These are phyloP conservation scores for Heloderma charlesbogerti DNA, from an alignment of 2,113 vertebrate genomes.

Conservation along the genomic window DNA sequence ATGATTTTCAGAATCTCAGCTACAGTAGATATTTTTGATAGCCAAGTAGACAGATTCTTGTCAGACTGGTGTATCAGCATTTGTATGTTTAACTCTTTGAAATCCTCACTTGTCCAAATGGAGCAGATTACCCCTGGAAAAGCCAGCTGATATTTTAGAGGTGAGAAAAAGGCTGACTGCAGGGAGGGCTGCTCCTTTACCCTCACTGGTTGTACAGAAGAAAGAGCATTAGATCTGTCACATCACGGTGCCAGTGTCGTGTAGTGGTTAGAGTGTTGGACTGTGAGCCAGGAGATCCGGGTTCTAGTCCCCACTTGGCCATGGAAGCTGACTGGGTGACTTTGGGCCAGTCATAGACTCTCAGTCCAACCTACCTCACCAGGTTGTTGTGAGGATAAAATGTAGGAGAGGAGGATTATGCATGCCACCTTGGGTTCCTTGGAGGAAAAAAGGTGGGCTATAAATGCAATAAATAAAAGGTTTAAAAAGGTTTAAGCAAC, in stretches of 20 bases:
- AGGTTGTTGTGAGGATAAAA: too few species aligned
- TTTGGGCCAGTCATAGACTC: too few species aligned
- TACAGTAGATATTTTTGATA: neutral
- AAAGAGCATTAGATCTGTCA: neutral
- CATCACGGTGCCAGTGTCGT: neutral
- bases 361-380: too few species aligned
- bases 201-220: neutral
- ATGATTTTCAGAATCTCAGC: constrained; percentile 45
- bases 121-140: neutral
- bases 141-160: constrained; percentile 21
- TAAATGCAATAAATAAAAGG: too few species aligned
- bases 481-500: too few species aligned
- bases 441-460: too few species aligned
- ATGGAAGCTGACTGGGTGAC: too few species aligned
- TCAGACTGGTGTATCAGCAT: neutral
- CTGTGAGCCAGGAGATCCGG: too few species aligned
- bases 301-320: too few species aligned
- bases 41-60: neutral
- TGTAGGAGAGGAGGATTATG: too few species aligned
- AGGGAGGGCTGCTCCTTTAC: neutral
- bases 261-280: too few species aligned
- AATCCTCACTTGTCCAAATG: constrained; percentile 35
- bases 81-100: constrained; percentile 24
- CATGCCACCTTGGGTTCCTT: too few species aligned
- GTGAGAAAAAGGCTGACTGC: neutral